Evolutionary conservation across 2,888 invertebrate species (phyloP), one percentile per base, ranked within the genome.

Genomic region (Agelastica alni): DNA sequence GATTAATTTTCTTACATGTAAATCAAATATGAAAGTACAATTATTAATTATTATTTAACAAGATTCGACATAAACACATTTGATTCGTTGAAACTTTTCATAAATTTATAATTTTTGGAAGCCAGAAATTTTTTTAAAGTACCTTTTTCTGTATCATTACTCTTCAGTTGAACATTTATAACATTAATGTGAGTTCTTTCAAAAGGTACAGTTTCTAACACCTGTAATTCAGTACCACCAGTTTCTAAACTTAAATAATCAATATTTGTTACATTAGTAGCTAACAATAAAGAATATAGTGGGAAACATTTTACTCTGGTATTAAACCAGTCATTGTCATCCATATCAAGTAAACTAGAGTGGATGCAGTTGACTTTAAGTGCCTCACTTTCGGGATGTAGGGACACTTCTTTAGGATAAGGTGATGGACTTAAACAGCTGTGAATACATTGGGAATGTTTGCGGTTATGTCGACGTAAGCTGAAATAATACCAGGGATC

Each of bases 241-340:
- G 85, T 81, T 56, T 83, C 86, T 58, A 93, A 78, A 70, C 87
- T 84, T 63, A 91, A 79, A 71, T 87, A 86, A 76, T 88, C 84
- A 16, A 91, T 81, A 30, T 77, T 78, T 5, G 86, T 81, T 41
- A 85, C 83, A 70, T 88, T 87, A 59, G 87, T 88, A 39, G 92
- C 92, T 66, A 89, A 77, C 73, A 93, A 80, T 59, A 93, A 81
- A 1, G 92, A 91, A 73, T 87, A 89, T 58, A 93, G 80, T 51
- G 93, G 93, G 73, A 92, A 90, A 77, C 93, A 93, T 72, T 90
- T 88, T 59, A 93, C 87, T 66, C 90, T 83, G 26, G 89, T 86
- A 43, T 83, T 81, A 75, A 87, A 86, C 78, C 80, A 80, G 55
- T 81, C 81, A 18, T 79, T 79, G 66, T 81, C 77, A 26, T 45